phyloP scores from a whole-genome alignment of 2,888 invertebrate genomes.

The Ophioninae sp. region DNA sequence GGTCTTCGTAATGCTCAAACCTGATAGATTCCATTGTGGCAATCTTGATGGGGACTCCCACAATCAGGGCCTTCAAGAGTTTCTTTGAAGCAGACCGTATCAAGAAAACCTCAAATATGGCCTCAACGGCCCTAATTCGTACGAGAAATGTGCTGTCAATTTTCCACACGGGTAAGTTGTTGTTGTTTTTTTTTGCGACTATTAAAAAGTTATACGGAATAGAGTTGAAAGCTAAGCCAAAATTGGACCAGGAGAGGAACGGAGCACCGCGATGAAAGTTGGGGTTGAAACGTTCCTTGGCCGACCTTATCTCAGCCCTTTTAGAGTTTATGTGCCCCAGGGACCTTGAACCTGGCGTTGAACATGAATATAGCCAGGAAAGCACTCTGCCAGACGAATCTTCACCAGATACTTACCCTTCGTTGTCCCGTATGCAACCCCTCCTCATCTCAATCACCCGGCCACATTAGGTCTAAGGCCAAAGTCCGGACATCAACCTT shows the following conservation, averaged over 20 bases:
- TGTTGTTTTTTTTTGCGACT: constrained; percentile 27
- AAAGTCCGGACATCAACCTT: constrained; percentile 8
- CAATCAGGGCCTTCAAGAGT: too few species aligned
- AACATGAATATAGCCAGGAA: constrained; percentile 5
- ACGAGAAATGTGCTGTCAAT: neutral
- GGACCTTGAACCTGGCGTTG: constrained; percentile 48
- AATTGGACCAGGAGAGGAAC: neutral
- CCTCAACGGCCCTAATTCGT: too few species aligned
- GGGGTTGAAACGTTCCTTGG: constrained; percentile 15
- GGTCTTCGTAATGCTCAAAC: too few species aligned
- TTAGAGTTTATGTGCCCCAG: constrained; percentile 8
- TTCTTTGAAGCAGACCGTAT: too few species aligned
- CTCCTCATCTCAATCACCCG: neutral
- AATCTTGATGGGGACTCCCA: too few species aligned
- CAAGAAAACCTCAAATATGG: too few species aligned
- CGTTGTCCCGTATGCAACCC: neutral
- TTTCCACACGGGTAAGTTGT: neutral
- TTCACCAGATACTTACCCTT: constrained; percentile 3
- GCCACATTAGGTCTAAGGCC: neutral
- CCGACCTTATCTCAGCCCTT: constrained; percentile 26
- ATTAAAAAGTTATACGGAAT: constrained; percentile 55
- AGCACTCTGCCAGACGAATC: constrained; percentile 13
- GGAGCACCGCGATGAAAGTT: constrained; percentile 1
- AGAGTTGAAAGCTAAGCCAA: constrained; percentile 15
- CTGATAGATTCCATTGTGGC: too few species aligned